phyloP scores from a whole-genome alignment of 2,113 vertebrate genomes.

The Echinops telfairi region DNA sequence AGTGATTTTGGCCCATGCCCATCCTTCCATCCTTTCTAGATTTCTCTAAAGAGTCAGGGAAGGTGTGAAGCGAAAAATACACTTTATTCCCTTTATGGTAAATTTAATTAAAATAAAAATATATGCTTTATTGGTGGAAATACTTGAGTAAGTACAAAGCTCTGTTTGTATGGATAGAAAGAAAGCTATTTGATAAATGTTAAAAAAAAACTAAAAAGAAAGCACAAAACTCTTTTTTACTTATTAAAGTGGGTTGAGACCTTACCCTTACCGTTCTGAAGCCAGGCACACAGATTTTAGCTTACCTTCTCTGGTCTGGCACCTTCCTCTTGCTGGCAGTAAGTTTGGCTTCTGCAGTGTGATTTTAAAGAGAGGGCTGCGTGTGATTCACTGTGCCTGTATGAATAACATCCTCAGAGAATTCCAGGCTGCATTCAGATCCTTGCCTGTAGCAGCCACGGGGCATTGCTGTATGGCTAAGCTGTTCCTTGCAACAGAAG shows the following conservation, averaged over 20 bases:
- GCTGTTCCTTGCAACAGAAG: constrained; percentile 75
- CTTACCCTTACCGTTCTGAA: constrained; percentile 69
- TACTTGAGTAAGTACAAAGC: constrained; percentile 87
- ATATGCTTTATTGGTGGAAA: constrained; percentile 85
- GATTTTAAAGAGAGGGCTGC: constrained; percentile 85
- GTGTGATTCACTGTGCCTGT: constrained; percentile 92
- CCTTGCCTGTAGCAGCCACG: constrained; percentile 57
- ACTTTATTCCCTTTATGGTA: constrained; percentile 73
- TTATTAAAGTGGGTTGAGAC: constrained; percentile 78
- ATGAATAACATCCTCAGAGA: constrained; percentile 92
- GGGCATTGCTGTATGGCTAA: constrained; percentile 65
- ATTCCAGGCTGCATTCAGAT: constrained; percentile 80
- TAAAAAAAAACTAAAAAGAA: constrained; percentile 76
- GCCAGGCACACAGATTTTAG: constrained; percentile 92
- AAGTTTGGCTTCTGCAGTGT: constrained; percentile 86
- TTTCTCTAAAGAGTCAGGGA: constrained; percentile 66
- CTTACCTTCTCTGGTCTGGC: constrained; percentile 90
- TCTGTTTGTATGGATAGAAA: constrained; percentile 91
- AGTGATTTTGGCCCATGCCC: constrained; percentile 72
- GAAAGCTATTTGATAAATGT: constrained; percentile 89
- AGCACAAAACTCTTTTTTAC: constrained; percentile 64
- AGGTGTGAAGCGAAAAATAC: constrained; percentile 72
- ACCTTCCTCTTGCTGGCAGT: constrained; percentile 80
- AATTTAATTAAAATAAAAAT: constrained; percentile 83
- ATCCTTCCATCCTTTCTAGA: constrained; percentile 59